Evolutionary conservation across 2,113 vertebrate species (phyloP).

Genomic region (Poeciliopsis retropinna): DNA sequence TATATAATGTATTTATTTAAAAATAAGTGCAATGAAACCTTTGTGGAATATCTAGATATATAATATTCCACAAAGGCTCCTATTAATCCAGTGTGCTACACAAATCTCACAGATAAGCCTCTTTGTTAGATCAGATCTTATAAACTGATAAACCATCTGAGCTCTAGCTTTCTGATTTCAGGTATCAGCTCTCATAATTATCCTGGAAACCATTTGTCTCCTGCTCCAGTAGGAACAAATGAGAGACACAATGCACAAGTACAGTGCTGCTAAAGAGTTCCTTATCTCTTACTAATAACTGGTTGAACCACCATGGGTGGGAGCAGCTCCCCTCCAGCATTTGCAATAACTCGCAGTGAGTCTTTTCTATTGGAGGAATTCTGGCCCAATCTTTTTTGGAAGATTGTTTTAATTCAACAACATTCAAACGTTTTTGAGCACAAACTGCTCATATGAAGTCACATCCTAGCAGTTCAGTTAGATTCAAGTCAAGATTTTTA

Average conservation of each 20-base stretch:
- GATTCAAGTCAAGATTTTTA: too few relatives aligned
- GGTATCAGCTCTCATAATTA: not conserved
- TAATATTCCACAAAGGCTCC: not conserved
- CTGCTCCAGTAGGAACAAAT: not conserved
- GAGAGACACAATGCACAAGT: not conserved
- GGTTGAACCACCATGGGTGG: not conserved
- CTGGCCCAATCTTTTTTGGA: not conserved
- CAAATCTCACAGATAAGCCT: too few relatives aligned
- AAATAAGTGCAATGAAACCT: too few relatives aligned
- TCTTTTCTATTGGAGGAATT: not conserved
- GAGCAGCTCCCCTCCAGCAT: not conserved
- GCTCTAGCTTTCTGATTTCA: not conserved
- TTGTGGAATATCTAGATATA: too few relatives aligned
- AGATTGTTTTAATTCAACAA: too few relatives aligned
- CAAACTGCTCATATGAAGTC: not conserved
- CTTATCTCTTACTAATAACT: not conserved
- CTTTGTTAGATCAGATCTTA: not conserved
- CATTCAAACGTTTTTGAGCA: not conserved
- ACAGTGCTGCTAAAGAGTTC: not conserved
- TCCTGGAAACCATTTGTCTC: not conserved
- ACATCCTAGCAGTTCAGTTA: not conserved
- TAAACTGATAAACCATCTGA: not conserved
- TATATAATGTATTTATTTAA: too few relatives aligned
- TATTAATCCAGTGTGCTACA: too few relatives aligned
- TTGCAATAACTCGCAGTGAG: not conserved